phyloP scores from a whole-genome alignment of 2,797 vertebrate species.

The Pelochelys cantorii region DNA sequence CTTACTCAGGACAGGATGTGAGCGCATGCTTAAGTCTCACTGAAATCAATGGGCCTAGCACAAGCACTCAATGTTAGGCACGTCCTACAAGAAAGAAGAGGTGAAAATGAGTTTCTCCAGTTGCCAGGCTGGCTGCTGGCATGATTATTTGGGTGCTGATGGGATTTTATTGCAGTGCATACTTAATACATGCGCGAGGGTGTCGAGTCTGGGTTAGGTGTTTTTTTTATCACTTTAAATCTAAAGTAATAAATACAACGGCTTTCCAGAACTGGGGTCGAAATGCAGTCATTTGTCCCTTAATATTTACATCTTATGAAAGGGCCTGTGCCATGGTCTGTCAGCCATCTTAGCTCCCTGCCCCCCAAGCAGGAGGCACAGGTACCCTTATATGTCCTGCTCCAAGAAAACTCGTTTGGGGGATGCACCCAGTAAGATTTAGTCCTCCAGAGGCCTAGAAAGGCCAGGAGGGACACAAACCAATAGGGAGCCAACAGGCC shows the following conservation, averaged over 20 bases:
- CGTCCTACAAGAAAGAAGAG: fast-evolving
- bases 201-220: not conserved
- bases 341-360: too few relatives aligned
- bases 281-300: not conserved
- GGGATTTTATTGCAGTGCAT: not conserved
- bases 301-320: not conserved
- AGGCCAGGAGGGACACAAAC: not conserved
- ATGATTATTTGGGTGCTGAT: not conserved
- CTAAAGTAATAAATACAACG: not conserved
- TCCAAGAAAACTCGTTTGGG: not conserved
- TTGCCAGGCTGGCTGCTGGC: fast-evolving
- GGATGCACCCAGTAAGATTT: not conserved
- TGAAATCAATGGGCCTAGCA: not conserved
- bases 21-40: not conserved
- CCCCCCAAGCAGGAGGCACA: not conserved
- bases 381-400: not conserved
- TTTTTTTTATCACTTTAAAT: not conserved
- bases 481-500: not conserved
- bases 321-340: not conserved
- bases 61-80: not conserved
- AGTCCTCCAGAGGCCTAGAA: not conserved
- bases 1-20: not conserved
- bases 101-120: fast-evolving
- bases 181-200: not conserved
- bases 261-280: not conserved